Conservation (phyloP, 2,888 invertebrate species). For the Stictocephala bisonia region DNA sequence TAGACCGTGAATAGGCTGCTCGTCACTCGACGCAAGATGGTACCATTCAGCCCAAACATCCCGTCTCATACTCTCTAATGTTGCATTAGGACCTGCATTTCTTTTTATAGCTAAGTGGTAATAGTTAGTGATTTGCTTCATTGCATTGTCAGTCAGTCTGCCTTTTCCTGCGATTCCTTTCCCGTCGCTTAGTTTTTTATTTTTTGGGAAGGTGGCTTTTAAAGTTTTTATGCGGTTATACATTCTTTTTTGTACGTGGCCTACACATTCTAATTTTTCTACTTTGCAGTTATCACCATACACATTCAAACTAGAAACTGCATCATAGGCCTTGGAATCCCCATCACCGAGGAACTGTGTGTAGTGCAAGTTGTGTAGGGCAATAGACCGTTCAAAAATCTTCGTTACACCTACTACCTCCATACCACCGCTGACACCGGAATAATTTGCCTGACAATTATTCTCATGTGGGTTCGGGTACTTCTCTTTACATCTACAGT, state of each 20-base stretch:
- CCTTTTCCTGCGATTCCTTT: neutral
- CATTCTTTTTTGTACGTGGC: conserved; percentile 31
- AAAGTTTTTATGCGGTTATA: conserved; percentile 2
- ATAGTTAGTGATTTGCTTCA: conserved; percentile 21
- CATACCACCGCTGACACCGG: conserved; percentile 21
- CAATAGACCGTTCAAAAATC: neutral
- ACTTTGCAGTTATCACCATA: conserved; percentile 21
- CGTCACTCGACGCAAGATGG: too few relatives aligned
- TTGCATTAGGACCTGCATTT: conserved; percentile 29
- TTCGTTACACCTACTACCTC: conserved; percentile 7
- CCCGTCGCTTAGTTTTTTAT: neutral
- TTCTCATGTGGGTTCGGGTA: too few relatives aligned
- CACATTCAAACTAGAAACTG: conserved; percentile 1
- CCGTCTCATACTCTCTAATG: too few relatives aligned
- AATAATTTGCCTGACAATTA: conserved; percentile 11
- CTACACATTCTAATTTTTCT: conserved; percentile 39
- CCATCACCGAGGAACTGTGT: conserved; percentile 49
- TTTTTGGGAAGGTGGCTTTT: conserved; percentile 1
- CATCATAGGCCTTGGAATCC: conserved; percentile 33
- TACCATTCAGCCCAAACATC: too few relatives aligned
- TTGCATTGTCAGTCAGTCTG: conserved; percentile 29
- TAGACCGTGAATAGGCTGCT: conserved; percentile 47
- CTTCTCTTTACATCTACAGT: conserved; percentile 8
- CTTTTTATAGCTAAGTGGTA: conserved; percentile 27
- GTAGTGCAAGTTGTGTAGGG: conserved; percentile 45